phyloP scores from a whole-genome alignment of 2,888 invertebrate species.

The Brenthis daphne region DNA sequence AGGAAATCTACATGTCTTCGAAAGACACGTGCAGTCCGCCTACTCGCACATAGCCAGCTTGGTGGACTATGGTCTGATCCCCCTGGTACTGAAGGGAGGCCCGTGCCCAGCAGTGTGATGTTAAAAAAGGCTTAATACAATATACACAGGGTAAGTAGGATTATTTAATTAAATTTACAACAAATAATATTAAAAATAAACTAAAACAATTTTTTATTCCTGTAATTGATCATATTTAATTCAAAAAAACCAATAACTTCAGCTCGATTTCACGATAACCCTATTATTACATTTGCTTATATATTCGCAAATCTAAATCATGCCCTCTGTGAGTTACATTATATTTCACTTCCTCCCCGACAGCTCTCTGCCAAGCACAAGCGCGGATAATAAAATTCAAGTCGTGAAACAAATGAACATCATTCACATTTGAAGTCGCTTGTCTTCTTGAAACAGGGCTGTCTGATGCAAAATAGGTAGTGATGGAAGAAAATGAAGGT shows the following conservation, averaged over 20 bases:
- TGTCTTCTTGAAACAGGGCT: constrained; percentile 22
- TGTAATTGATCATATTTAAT: no score
- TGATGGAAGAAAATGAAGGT: neutral
- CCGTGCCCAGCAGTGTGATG: no score
- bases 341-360: constrained; percentile 16
- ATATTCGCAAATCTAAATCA: constrained; percentile 11
- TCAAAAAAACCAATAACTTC: neutral
- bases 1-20: no score
- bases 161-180: no score
- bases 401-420: constrained; percentile 31
- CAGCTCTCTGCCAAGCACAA: constrained; percentile 4
- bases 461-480: neutral
- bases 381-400: constrained; percentile 29
- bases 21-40: no score
- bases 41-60: no score
- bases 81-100: no score
- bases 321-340: neutral
- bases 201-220: no score
- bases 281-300: neutral
- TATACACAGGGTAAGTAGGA: no score
- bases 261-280: neutral
- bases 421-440: constrained; percentile 29
- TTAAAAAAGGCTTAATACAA: no score
- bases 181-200: no score
- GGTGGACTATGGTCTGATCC: no score